Evolutionary conservation across 2,888 invertebrate species (phyloP).

Genomic region (Xanthia icteritia): DNA sequence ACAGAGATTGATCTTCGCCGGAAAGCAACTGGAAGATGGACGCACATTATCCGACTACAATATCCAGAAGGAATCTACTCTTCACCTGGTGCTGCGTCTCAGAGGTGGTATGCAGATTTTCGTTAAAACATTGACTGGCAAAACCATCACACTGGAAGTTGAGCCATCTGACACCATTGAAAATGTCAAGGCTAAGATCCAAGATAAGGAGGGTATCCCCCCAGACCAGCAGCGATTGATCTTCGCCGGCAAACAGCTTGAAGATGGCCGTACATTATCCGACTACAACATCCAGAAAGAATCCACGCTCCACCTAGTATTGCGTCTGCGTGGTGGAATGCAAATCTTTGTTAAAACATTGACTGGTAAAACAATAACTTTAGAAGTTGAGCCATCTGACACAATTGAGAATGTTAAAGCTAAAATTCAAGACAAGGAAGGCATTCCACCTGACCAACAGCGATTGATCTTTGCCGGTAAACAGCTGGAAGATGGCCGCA

Average conservation of each 20-base stretch:
- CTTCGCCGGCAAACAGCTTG: constrained; percentile 51
- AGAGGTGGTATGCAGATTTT: constrained; percentile 48
- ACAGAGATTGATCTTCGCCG: constrained; percentile 40
- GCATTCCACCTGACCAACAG: constrained; percentile 69
- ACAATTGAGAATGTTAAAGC: constrained; percentile 63
- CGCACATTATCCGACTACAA: constrained; percentile 39
- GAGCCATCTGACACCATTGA: constrained; percentile 60
- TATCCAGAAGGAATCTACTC: constrained; percentile 42
- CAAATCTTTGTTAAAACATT: constrained; percentile 55
- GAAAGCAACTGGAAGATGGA: constrained; percentile 41
- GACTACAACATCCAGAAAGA: constrained; percentile 59
- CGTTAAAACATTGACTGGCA: constrained; percentile 52
- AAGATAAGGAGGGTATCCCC: constrained; percentile 59
- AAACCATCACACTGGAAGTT: constrained; percentile 58
- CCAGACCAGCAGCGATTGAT: constrained; percentile 61
- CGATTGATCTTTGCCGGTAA: constrained; percentile 65
- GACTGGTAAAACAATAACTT: constrained; percentile 58
- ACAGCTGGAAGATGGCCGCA: constrained; percentile 60
- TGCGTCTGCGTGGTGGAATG: constrained; percentile 48
- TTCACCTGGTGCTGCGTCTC: constrained; percentile 29
- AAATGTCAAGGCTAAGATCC: constrained; percentile 59
- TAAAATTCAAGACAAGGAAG: constrained; percentile 68
- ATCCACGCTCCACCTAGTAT: constrained; percentile 9
- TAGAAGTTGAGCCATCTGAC: constrained; percentile 60
- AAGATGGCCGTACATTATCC: constrained; percentile 45